Conservation (phyloP, 2,113 vertebrate genomes). For the Clarias macrocephalus region DNA sequence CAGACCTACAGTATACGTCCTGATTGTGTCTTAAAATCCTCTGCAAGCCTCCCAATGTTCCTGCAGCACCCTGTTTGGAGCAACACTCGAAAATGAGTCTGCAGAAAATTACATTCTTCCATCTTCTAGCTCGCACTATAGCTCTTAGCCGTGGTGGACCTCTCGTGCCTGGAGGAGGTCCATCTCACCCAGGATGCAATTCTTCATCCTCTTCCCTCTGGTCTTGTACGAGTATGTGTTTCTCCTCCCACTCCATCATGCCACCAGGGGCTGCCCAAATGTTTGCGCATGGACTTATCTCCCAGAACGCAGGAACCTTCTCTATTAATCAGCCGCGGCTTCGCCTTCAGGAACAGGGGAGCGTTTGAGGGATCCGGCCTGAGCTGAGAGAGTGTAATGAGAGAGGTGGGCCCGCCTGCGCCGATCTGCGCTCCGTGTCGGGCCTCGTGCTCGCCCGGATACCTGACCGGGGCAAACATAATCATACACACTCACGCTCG, state of each 20-base stretch:
- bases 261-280: constrained; percentile 51
- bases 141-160: not conserved
- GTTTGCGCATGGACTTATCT: constrained; percentile 54
- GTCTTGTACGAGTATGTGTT: not conserved
- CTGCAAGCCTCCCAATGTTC: not conserved
- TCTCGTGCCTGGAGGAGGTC: not conserved
- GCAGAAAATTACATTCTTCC: not conserved
- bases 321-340: constrained; percentile 58
- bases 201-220: not conserved
- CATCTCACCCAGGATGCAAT: not conserved
- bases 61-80: not conserved
- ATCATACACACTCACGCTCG: constrained; percentile 9
- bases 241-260: constrained; percentile 41
- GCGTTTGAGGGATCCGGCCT: not conserved
- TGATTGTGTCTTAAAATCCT: not conserved
- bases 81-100: not conserved
- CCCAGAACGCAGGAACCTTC: constrained; percentile 30
- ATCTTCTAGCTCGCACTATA: not conserved
- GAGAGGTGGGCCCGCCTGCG: not conserved
- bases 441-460: not conserved
- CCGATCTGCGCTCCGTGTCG: not conserved
- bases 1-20: not conserved
- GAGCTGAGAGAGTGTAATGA: constrained; percentile 24
- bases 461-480: not conserved
- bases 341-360: constrained; percentile 1